Percentiles rank a stretch among this genome's conserved stretches.
Conservation (phyloP, 2,113 vertebrate genomes). For the Hippocampus abdominalis region DNA sequence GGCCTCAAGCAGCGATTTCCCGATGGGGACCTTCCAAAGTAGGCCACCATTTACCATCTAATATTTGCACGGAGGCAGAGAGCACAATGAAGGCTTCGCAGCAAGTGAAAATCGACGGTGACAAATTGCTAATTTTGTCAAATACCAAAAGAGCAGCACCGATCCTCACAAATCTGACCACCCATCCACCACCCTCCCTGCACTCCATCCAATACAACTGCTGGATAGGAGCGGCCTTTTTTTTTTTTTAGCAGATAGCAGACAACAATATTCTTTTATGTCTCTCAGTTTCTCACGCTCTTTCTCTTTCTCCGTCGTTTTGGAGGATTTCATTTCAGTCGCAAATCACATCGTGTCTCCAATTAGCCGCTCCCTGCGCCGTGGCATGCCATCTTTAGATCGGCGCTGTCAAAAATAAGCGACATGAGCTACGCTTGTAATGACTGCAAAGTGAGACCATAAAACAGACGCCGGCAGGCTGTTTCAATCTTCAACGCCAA, state of each 20-base stretch:
- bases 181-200: too few species aligned
- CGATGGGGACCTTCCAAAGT: slow-evolving; percentile 39
- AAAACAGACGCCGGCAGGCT: neutral
- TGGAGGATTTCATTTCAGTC: slow-evolving; percentile 4
- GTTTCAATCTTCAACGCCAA: neutral
- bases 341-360: slow-evolving; percentile 22
- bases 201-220: too few species aligned
- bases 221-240: too few species aligned
- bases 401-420: slow-evolving; percentile 9
- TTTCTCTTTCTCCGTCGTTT: too few species aligned
- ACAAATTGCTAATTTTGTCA: neutral
- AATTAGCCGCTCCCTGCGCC: slow-evolving; percentile 30
- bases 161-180: too few species aligned
- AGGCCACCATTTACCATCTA: slow-evolving; percentile 37
- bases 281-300: slow-evolving; percentile 4
- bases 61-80: slow-evolving; percentile 25
- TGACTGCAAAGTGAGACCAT: neutral
- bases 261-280: neutral
- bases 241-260: slow-evolving; percentile 6
- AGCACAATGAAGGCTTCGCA: slow-evolving; percentile 13
- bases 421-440: slow-evolving; percentile 7
- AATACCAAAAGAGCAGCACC: too few species aligned
- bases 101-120: slow-evolving; percentile 18
- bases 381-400: slow-evolving; percentile 27
- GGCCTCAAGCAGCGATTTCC: slow-evolving; percentile 39